These are phyloP conservation scores for Pseudorhiza aurosa DNA, from an alignment of 30 jellyfish, hydroid and myxozoan genomes.

Conservation along the genomic window DNA sequence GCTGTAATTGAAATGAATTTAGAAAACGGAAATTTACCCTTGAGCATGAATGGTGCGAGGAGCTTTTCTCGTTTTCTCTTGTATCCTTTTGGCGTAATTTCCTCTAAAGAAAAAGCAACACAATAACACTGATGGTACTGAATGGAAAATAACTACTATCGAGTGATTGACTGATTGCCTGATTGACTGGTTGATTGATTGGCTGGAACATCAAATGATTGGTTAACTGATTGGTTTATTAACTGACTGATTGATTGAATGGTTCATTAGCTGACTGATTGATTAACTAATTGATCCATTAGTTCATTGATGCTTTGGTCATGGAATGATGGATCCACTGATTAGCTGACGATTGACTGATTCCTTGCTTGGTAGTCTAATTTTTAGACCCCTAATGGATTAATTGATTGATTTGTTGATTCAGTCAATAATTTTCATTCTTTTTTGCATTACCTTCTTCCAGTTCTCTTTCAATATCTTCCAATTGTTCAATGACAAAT, in stretches of 20 bases:
- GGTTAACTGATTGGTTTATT: neutral
- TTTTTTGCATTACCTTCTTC: constrained; percentile 62
- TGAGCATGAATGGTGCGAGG: constrained; percentile 75
- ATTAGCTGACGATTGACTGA: too few relatives aligned
- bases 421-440: too few relatives aligned
- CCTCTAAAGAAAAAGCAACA: constrained; percentile 61
- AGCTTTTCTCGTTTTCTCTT: constrained; percentile 64
- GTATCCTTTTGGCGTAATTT: constrained; percentile 78
- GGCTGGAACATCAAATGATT: neutral
- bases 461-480: constrained; percentile 57
- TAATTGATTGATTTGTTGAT: too few relatives aligned
- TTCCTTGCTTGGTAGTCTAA: too few relatives aligned
- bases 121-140: too few relatives aligned
- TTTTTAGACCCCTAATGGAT: too few relatives aligned
- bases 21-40: too few relatives aligned
- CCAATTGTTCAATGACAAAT: constrained; percentile 47
- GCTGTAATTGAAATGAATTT: too few relatives aligned
- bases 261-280: neutral
- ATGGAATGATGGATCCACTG: too few relatives aligned
- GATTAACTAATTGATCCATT: neutral
- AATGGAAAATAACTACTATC: too few relatives aligned
- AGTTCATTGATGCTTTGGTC: neutral
- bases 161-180: neutral
- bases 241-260: too few relatives aligned
- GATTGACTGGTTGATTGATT: neutral